phyloP scores from a whole-genome alignment of 2,797 vertebrate genomes.

The Neosalanx taihuensis region DNA sequence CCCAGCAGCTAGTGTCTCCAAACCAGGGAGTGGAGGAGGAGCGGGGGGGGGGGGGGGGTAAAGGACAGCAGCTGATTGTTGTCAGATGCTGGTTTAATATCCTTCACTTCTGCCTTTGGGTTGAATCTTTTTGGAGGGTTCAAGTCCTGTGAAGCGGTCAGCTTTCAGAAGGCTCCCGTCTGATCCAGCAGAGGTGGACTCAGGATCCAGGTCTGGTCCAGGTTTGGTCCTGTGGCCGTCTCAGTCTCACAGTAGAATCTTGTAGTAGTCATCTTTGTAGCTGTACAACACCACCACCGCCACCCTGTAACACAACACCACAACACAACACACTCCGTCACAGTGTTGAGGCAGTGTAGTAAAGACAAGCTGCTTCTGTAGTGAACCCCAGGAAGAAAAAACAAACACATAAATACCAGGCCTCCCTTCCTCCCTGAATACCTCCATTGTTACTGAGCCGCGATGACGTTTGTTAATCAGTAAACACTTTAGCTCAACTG shows the following conservation, averaged over 20 bases:
- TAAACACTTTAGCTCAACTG: slow-evolving; percentile 38
- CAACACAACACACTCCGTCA: neutral
- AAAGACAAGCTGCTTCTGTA: neutral
- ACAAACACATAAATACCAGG: slow-evolving; percentile 43
- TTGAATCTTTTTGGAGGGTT: neutral
- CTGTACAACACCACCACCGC: slow-evolving; percentile 90
- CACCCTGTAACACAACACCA: slow-evolving; percentile 73
- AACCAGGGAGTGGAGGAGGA: neutral
- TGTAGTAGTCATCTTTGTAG: slow-evolving; percentile 93
- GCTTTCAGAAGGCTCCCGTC: slow-evolving; percentile 1
- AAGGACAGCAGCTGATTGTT: slow-evolving; percentile 6
- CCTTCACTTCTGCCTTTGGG: slow-evolving; percentile 26
- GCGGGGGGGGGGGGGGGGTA: neutral
- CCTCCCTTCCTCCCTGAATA: slow-evolving; percentile 39
- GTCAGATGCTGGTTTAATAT: slow-evolving; percentile 17
- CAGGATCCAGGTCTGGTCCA: neutral
- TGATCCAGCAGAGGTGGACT: slow-evolving; percentile 17
- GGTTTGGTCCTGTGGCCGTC: neutral
- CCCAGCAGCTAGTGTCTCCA: neutral
- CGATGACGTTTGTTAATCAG: slow-evolving; percentile 55
- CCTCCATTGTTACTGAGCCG: slow-evolving; percentile 50
- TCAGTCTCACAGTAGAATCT: slow-evolving; percentile 82
- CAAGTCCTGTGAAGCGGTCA: slow-evolving; percentile 3
- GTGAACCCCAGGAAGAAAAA: slow-evolving; percentile 34
- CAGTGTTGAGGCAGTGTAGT: neutral